These are phyloP conservation scores for Proisotoma minuta DNA, from an alignment of 2,888 invertebrate species.

Conservation along the genomic window DNA sequence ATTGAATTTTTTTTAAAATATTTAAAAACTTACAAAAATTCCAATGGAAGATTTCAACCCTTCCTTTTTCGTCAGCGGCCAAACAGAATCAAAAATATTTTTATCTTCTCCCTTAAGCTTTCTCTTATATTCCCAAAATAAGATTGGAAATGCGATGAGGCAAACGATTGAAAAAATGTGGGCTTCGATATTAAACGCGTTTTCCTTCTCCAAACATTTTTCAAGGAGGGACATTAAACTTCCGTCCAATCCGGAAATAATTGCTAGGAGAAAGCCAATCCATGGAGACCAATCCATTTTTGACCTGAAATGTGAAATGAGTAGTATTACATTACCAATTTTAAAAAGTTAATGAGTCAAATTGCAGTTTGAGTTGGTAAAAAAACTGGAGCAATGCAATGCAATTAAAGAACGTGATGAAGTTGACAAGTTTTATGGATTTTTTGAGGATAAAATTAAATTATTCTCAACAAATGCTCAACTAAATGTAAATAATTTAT, in stretches of 20 bases:
- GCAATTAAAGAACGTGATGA: no score
- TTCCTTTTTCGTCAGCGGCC: constrained; percentile 21
- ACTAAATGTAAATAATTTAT: no score
- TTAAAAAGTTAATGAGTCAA: no score
- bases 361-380: no score
- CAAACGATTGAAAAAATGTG: constrained; percentile 41
- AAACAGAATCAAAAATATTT: constrained; percentile 21
- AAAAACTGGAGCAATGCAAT: no score
- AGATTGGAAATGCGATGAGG: constrained; percentile 29
- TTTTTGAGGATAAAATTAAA: no score
- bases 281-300: constrained; percentile 27
- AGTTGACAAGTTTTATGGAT: no score
- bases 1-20: no score
- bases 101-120: constrained; percentile 11
- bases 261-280: constrained; percentile 31
- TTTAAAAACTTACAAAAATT: constrained; percentile 33
- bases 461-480: no score
- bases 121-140: no score
- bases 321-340: no score
- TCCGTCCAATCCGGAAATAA: constrained; percentile 35
- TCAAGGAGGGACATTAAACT: constrained; percentile 38
- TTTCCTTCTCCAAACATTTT: constrained; percentile 33
- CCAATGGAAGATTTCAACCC: constrained; percentile 23
- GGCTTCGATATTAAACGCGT: constrained; percentile 38
- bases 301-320: no score